These are phyloP conservation scores for Brachylomia viminalis DNA, from an alignment of 2,888 invertebrate genomes.

Conservation along the genomic window DNA sequence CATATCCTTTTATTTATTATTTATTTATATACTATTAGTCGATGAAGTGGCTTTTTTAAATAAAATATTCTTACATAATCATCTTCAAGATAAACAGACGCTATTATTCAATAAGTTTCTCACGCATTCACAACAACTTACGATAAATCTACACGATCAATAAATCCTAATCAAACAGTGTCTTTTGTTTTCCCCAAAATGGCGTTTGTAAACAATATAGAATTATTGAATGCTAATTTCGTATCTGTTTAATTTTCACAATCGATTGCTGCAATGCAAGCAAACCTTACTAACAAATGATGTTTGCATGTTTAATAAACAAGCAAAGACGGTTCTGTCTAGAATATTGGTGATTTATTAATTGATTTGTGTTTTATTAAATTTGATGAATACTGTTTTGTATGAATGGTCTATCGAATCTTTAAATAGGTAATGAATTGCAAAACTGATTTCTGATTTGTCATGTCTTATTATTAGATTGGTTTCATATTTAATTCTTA, in stretches of 20 bases:
- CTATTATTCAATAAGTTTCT: not conserved
- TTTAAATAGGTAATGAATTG: not conserved
- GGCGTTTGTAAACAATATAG: conserved; percentile 15
- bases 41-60: not conserved
- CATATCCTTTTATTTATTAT: not conserved
- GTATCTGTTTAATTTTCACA: conserved; percentile 45
- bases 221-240: conserved; percentile 7
- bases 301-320: conserved; percentile 20
- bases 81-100: not conserved
- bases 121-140: not conserved
- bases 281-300: conserved; percentile 27
- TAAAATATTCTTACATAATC: not conserved
- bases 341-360: conserved; percentile 2
- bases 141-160: not conserved
- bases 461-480: conserved; percentile 1
- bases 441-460: not conserved
- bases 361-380: not conserved
- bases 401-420: not conserved
- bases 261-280: conserved; percentile 43
- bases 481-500: not conserved
- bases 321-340: not conserved
- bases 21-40: no score
- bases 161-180: not conserved
- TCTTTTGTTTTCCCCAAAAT: conserved; percentile 5
- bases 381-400: not conserved